Base-by-base conservation (phyloP, 1,140 invertebrate species). In the Ceratitis capitata region DNA sequence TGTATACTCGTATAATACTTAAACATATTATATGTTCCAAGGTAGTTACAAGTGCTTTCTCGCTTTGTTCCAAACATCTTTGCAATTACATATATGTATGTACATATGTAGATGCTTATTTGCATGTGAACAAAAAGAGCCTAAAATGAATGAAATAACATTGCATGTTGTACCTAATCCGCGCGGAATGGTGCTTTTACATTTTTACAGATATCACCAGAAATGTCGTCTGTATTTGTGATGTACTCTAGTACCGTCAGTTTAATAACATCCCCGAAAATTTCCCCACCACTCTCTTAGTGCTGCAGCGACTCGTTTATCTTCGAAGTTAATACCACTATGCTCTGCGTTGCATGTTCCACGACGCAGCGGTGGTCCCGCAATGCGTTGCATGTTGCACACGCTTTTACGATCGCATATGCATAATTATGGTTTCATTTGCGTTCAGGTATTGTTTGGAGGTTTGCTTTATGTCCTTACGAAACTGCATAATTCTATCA, bases 381-480 rank as follows among this genome's bases (percentile, higher is more conserved):
- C 61, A 69, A 16, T 69, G 61, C 61, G 32, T 69, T 69, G 61
- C 32, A 69, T 69, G 61, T 69, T 69, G 61, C 61, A 69, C 61
- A 39, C 39, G 61, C 61, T 69, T 69, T 69, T 39, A 69, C 32
- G 61, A 69, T 29, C 61, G 32, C 61, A 69, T 69, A 35, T 39
- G 32, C 61, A 69, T 69, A 69, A 69, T 69, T 35, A 69, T 32
- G 61, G 32, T 69, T 69, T 19, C n/a, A 19, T 69, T 69, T 32
- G 14, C 61, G 32, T 29, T 61, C 23, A 29, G 26, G 23, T 61
- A 26, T 61, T 61, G 26, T 61, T 61, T 29, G 58, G 14, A 61
- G 39, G 19, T 69, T 69, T 32, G 61, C 32, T 69, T 69, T 69
- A 19, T 35, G 61, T 7, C 12, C 12, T 35, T 69, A 32, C 29